phyloP scores from a whole-genome alignment of 2,797 vertebrate species.

The Cossypha dichroa region DNA sequence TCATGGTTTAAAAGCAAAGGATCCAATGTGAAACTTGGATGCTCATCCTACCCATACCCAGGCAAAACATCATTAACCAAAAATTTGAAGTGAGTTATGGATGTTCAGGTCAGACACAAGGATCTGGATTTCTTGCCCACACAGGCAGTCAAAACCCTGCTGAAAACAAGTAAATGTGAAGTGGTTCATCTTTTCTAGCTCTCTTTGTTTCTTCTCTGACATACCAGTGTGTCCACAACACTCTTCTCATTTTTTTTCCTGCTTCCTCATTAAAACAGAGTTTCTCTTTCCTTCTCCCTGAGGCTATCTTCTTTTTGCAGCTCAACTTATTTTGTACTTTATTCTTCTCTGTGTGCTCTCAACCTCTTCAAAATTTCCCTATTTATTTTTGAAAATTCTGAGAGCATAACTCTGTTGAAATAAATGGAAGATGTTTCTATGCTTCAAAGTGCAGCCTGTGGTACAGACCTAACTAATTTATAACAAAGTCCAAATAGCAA shows the following conservation, averaged over 20 bases:
- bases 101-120: background rate
- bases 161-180: background rate
- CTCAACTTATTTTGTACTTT: background rate
- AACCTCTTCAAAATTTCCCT: background rate
- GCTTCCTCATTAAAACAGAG: background rate
- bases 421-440: background rate
- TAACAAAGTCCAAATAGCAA: background rate
- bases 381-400: constrained; percentile 15
- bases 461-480: constrained; percentile 9
- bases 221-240: background rate
- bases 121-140: background rate
- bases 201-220: background rate
- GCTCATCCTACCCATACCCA: background rate
- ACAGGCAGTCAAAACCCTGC: background rate
- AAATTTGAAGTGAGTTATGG: background rate
- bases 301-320: constrained; percentile 21
- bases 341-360: constrained; percentile 4
- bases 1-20: background rate
- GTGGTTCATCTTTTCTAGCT: background rate
- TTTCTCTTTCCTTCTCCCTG: background rate
- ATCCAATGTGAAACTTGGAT: background rate
- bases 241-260: background rate
- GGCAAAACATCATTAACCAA: background rate
- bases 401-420: background rate
- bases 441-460: background rate